phyloP scores from a whole-genome alignment of 2,888 invertebrate species.

The Pristionchus entomophagus region DNA sequence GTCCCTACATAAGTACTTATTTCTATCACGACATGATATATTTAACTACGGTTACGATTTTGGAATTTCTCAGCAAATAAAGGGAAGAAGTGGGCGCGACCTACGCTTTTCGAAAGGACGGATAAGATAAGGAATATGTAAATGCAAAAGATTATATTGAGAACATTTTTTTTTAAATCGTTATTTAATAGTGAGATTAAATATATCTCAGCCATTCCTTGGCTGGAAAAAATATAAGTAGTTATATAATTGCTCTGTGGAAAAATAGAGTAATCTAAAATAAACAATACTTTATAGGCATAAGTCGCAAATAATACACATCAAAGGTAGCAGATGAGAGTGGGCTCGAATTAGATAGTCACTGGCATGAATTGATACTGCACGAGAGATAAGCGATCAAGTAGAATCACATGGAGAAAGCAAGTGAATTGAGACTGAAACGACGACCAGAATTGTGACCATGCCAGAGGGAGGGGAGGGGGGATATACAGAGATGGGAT shows the following conservation, averaged over 20 bases:
- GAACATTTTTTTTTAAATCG: too few species aligned
- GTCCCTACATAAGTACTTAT: too few species aligned
- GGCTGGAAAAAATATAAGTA: background rate
- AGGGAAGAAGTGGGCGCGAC: too few species aligned
- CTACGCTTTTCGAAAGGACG: too few species aligned
- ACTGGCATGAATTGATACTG: slow-evolving; percentile 40
- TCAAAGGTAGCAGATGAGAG: background rate
- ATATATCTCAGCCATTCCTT: too few species aligned
- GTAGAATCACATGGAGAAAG: slow-evolving; percentile 29
- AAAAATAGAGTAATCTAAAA: too few species aligned
- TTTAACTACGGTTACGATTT: too few species aligned
- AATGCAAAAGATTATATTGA: too few species aligned
- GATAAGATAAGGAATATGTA: too few species aligned
- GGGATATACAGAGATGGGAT: background rate
- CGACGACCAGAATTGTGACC: slow-evolving; percentile 32
- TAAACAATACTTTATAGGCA: slow-evolving; percentile 18
- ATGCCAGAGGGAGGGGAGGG: background rate
- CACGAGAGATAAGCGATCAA: slow-evolving; percentile 31
- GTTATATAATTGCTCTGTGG: too few species aligned
- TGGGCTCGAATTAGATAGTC: background rate
- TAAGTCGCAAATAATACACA: slow-evolving; percentile 4
- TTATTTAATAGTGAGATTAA: background rate
- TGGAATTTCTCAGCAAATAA: too few species aligned
- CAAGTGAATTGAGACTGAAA: slow-evolving; percentile 26
- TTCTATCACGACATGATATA: too few species aligned